These are phyloP conservation scores for Lasioglossum vierecki DNA, from an alignment of 2,888 invertebrate genomes.

Conservation along the genomic window DNA sequence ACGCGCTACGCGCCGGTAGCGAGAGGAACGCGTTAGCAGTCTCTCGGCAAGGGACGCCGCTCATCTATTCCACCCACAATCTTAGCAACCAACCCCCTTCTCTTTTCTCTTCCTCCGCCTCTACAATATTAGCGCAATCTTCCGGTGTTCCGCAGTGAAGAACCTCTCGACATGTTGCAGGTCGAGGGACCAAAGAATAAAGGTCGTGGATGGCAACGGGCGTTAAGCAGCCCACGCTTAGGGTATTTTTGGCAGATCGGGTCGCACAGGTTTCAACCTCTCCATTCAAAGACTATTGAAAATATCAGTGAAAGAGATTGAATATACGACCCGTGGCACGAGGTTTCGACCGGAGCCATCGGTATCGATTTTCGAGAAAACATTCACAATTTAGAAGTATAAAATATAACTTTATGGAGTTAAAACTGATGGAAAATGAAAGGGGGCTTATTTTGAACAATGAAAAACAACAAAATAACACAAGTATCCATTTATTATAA, in stretches of 20 bases:
- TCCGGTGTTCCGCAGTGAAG: slow-evolving; percentile 12
- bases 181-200: neutral
- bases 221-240: slow-evolving; percentile 49
- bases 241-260: slow-evolving; percentile 62
- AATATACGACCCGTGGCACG: no score
- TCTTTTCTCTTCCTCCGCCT: neutral
- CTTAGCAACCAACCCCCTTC: neutral
- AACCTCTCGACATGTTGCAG: slow-evolving; percentile 4
- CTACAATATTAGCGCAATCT: slow-evolving; percentile 14
- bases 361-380: no score
- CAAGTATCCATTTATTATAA: no score
- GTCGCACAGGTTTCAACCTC: slow-evolving; percentile 53
- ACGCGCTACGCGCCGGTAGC: neutral
- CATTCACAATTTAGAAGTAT: no score
- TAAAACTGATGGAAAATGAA: no score
- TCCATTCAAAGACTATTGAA: slow-evolving; percentile 58
- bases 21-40: neutral
- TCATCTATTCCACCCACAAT: neutral
- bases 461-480: no score
- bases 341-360: no score
- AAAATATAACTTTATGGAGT: no score
- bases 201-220: slow-evolving; percentile 29
- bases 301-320: no score
- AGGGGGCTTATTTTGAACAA: no score
- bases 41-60: neutral